These are phyloP conservation scores for Dendrolimus pini DNA, from an alignment of 2,888 invertebrate genomes.

Conservation along the genomic window DNA sequence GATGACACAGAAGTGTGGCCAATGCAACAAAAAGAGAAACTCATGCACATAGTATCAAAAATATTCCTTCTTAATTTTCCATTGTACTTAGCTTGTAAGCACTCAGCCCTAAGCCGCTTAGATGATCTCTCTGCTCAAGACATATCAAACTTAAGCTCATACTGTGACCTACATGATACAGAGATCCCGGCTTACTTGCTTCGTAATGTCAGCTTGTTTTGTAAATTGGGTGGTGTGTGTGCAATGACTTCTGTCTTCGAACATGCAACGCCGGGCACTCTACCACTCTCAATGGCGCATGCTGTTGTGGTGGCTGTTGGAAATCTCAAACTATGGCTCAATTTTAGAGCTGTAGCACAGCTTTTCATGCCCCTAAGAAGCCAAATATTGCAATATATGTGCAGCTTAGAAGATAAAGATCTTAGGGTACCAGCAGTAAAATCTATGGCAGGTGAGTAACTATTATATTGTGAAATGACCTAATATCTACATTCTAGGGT, in stretches of 20 bases:
- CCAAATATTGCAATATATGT: slow-evolving; percentile 94
- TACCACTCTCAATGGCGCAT: slow-evolving; percentile 93
- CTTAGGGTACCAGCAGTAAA: slow-evolving; percentile 91
- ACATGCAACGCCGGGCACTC: slow-evolving; percentile 80
- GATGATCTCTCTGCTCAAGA: slow-evolving; percentile 92
- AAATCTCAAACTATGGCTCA: slow-evolving; percentile 95
- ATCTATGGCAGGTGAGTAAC: slow-evolving; percentile 88
- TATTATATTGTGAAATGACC: too few species aligned
- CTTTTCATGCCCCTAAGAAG: slow-evolving; percentile 91
- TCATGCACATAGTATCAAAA: slow-evolving; percentile 92
- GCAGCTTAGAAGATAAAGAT: slow-evolving; percentile 94
- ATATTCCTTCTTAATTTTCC: slow-evolving; percentile 92
- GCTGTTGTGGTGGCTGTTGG: slow-evolving; percentile 94
- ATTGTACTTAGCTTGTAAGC: slow-evolving; percentile 90
- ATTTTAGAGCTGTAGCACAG: slow-evolving; percentile 92
- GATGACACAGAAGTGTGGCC: slow-evolving; percentile 79
- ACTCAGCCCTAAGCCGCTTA: slow-evolving; percentile 86
- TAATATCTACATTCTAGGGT: too few species aligned
- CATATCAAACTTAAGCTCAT: slow-evolving; percentile 85
- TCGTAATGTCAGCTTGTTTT: slow-evolving; percentile 95
- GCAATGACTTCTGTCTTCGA: slow-evolving; percentile 93
- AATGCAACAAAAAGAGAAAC: slow-evolving; percentile 90
- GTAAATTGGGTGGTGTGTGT: slow-evolving; percentile 92
- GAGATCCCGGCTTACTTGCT: slow-evolving; percentile 94
- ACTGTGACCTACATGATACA: slow-evolving; percentile 94